Evolutionary conservation across 2,797 vertebrate species (phyloP), one percentile per base, ranked within the genome.

Genomic region (Heterohyrax brucei): DNA sequence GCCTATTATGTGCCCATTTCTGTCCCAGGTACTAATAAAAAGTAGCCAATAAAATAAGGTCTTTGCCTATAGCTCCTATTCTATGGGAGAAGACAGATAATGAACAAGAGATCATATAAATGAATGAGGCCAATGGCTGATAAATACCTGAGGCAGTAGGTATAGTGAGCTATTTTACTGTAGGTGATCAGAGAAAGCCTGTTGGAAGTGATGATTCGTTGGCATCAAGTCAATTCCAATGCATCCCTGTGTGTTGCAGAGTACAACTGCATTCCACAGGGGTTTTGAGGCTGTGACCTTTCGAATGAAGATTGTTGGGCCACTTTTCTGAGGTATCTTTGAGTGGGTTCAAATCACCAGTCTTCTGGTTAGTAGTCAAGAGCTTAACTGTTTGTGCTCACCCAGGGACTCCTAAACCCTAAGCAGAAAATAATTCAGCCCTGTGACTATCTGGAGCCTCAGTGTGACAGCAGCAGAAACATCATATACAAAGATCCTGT

Each of bases 71-170:
- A 26, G 39, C 14, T 46, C 22, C 12, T 68, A 68, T 81, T 62
- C 82, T 44, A 5, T 13, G 10, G 39, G n/a, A 10, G 33, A 59
- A 96, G 48, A 79, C 9, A 73, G 44, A 16, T 53, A 66, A 83
- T 68, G 85, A 89, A n/a, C 44, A 90, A 73, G 3, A n/a, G 81
- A 14, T 70, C 12, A 24, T 33, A 94, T 85, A 94, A 87, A 48
- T 81, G n/a, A 82, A 39, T 66, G 87, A 89, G 21, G 3, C 50
- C 56, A 62, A 10, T 77, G 72, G 53, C 10, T 78, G 24, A 61
- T 68, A 73, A 87, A 83, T 53, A 16, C 9, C 39, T 66, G 10
- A 16, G 22, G 1, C 39, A 50, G 10, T 73, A 33, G 4, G 24
- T 81, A 77, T 56, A 70, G 26, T 7, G 46, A 53, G 8, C 19